Conservation (phyloP, 2,113 vertebrate genomes). For the Spermophilus dauricus region DNA sequence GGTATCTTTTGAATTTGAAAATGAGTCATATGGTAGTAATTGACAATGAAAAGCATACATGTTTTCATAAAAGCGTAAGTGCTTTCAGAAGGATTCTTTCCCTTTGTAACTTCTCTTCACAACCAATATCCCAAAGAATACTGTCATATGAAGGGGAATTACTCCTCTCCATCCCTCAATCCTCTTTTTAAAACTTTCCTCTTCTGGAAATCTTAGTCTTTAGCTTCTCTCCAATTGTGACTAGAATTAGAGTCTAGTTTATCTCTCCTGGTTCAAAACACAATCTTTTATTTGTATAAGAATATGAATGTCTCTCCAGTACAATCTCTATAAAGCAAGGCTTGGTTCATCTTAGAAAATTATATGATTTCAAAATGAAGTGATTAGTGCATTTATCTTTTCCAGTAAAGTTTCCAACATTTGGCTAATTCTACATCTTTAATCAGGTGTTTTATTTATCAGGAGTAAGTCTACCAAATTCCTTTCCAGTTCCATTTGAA, state of each 20-base stretch:
- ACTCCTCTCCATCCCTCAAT: neutral
- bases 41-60: slow-evolving; percentile 16
- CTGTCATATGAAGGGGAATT: neutral
- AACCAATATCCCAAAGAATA: neutral
- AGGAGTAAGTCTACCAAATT: slow-evolving; percentile 21
- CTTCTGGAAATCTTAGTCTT: neutral
- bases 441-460: slow-evolving; percentile 39
- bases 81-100: slow-evolving; percentile 11
- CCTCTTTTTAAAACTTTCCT: neutral
- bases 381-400: slow-evolving; percentile 11
- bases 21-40: neutral
- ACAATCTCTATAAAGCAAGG: neutral
- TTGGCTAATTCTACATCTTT: slow-evolving; percentile 17
- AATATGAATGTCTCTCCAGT: neutral
- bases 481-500: neutral
- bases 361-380: neutral
- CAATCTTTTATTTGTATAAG: neutral
- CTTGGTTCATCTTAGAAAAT: neutral
- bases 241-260: neutral
- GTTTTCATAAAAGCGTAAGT: neutral
- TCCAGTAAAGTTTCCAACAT: neutral
- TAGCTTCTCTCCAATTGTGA: neutral
- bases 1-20: slow-evolving; percentile 35
- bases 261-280: neutral
- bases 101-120: neutral